Percentiles rank a stretch among this genome's conserved stretches.
Evolutionary conservation across 2,113 vertebrate genomes (phyloP).

Genomic region (Zosterops hypoxanthus): DNA sequence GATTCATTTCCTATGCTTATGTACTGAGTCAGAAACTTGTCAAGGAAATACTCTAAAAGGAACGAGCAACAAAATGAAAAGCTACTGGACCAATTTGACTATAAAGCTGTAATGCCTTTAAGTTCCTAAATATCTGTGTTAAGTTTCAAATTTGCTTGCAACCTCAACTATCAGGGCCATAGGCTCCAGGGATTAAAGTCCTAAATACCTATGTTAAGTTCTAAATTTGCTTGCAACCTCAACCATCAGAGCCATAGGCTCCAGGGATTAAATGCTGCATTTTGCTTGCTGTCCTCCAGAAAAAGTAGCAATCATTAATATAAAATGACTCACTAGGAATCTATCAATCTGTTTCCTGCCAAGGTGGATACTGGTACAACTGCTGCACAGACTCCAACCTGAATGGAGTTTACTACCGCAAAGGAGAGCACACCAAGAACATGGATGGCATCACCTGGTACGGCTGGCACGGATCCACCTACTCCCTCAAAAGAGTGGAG

Average conservation of each 20-base stretch:
- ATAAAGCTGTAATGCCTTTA: background rate
- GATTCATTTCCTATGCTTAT: background rate
- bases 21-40: background rate
- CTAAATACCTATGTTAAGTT: background rate
- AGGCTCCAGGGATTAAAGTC: background rate
- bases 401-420: slow-evolving; percentile 91
- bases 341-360: background rate
- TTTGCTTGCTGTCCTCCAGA: rapidly evolving
- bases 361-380: slow-evolving; percentile 99
- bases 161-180: background rate
- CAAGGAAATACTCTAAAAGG: background rate
- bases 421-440: slow-evolving; percentile 84
- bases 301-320: background rate
- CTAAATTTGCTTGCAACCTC: background rate
- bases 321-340: background rate
- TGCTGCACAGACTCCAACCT: slow-evolving; percentile 98
- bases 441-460: slow-evolving; percentile 97
- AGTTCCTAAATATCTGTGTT: background rate
- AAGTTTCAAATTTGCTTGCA: background rate
- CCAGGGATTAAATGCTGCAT: background rate
- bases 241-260: background rate
- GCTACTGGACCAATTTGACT: background rate
- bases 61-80: background rate
- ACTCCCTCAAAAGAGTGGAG: slow-evolving; percentile 92
- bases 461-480: slow-evolving; percentile 91